phyloP scores from a whole-genome alignment of 1,140 invertebrate genomes.

The Aphelinus certus region DNA sequence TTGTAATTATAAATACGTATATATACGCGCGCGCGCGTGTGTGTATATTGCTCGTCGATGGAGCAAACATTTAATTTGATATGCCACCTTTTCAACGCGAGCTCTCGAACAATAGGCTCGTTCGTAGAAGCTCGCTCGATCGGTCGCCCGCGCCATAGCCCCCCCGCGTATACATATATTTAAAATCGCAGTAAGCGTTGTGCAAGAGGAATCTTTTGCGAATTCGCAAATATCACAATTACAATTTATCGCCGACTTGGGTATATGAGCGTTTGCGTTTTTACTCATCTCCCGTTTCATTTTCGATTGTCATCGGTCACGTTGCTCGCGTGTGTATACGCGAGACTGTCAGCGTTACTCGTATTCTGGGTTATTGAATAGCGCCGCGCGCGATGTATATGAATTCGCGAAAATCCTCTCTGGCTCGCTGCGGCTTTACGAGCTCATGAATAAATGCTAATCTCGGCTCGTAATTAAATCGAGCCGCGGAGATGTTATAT shows the following conservation, averaged over 20 bases:
- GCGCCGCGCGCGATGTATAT: neutral
- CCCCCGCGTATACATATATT: neutral
- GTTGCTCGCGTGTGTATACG: neutral
- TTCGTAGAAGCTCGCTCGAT: conserved; percentile 7
- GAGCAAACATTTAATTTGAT: conserved; percentile 27
- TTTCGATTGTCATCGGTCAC: conserved; percentile 27
- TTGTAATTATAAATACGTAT: conserved; percentile 9
- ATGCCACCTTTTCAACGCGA: conserved; percentile 1
- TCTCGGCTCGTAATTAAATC: conserved; percentile 20
- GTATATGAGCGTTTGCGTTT: neutral
- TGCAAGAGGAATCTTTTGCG: conserved; percentile 17
- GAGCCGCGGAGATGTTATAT: neutral
- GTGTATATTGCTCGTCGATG: conserved; percentile 14
- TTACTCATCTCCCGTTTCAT: neutral
- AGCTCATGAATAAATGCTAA: conserved; percentile 25
- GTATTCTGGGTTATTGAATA: neutral
- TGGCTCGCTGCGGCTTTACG: neutral
- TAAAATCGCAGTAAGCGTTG: neutral
- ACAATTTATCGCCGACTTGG: conserved; percentile 14
- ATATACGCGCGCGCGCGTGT: neutral
- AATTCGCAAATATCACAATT: conserved; percentile 28
- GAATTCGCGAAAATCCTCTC: conserved; percentile 1
- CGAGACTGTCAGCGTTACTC: conserved; percentile 18
- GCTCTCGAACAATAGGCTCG: conserved; percentile 12
- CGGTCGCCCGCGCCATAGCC: neutral